A percentile compares a stretch with the other conserved stretches of the same genome.
These are phyloP conservation scores for Arbacia lixula DNA, from an alignment of 53 echinoderm and acorn worm species.

Conservation along the genomic window DNA sequence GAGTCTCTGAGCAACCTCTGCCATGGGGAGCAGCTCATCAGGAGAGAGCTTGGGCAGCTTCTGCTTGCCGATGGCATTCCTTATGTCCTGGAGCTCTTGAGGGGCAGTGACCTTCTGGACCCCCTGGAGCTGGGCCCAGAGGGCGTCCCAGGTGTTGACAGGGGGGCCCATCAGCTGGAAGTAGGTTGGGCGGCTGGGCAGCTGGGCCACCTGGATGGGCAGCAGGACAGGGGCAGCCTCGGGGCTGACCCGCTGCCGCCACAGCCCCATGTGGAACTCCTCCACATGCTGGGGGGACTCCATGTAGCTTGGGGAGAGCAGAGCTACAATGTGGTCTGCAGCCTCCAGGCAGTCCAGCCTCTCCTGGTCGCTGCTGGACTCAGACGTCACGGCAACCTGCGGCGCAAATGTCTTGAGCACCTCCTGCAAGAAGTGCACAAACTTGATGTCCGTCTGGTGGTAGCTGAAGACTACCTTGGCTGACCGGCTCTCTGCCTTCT, in stretches of 20 bases:
- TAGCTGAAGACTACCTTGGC: constrained; percentile 73
- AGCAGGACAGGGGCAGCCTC: constrained; percentile 62
- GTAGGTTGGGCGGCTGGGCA: constrained; percentile 75
- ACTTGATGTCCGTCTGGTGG: constrained; percentile 70
- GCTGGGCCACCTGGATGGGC: constrained; percentile 67
- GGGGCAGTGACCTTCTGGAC: not conserved
- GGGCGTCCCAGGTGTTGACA: constrained; percentile 56
- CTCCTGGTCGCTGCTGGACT: constrained; percentile 61
- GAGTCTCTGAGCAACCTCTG: constrained; percentile 10
- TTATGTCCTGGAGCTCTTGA: not conserved
- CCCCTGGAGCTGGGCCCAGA: constrained; percentile 64
- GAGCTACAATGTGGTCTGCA: constrained; percentile 65
- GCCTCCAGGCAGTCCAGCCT: constrained; percentile 72
- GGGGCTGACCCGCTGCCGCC: constrained; percentile 72
- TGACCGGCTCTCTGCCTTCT: not conserved
- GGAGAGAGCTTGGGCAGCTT: constrained; percentile 29
- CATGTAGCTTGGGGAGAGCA: constrained; percentile 84
- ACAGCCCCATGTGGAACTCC: constrained; percentile 90
- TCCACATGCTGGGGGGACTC: constrained; percentile 84
- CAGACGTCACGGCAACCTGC: constrained; percentile 38
- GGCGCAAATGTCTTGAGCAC: constrained; percentile 45
- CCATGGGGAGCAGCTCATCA: constrained; percentile 21
- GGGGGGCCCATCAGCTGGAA: constrained; percentile 64
- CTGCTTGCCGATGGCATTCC: not conserved
- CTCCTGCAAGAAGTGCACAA: constrained; percentile 48